Evolutionary conservation across 2,888 invertebrate species (phyloP).

Genomic region (Tachystola acroxantha): DNA sequence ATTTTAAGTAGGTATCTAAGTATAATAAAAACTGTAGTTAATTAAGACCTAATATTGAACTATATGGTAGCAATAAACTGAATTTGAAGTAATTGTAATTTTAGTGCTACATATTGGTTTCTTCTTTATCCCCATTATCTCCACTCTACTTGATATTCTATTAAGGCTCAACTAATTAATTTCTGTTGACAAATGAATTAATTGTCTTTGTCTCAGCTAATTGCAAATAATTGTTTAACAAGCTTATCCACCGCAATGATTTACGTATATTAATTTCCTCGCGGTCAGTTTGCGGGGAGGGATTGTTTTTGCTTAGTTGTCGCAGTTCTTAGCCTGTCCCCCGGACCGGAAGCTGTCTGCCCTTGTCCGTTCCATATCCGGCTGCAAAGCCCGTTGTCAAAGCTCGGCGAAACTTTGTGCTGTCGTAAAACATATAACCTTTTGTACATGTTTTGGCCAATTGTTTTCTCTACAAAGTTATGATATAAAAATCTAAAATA

Average conservation of each 20-base stretch:
- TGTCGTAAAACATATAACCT: slow-evolving; percentile 22
- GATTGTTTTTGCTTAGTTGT: slow-evolving; percentile 45
- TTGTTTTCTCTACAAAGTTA: no score
- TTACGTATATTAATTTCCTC: slow-evolving; percentile 53
- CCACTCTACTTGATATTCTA: no score
- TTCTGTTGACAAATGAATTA: no score
- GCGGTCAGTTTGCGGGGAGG: slow-evolving; percentile 17
- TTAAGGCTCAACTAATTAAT: no score
- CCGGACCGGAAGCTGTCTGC: slow-evolving; percentile 56
- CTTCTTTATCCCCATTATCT: no score
- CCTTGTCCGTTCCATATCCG: slow-evolving; percentile 68
- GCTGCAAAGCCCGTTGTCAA: slow-evolving; percentile 44
- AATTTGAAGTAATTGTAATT: no score
- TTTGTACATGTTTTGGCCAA: slow-evolving; percentile 2
- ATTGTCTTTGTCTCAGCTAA: slow-evolving; percentile 7
- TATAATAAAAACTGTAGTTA: no score
- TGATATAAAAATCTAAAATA: no score
- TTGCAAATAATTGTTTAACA: slow-evolving; percentile 21
- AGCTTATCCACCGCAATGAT: slow-evolving; percentile 44
- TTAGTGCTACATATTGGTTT: no score
- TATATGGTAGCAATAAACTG: no score
- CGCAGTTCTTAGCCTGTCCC: slow-evolving; percentile 27
- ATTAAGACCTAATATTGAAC: no score
- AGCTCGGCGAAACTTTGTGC: slow-evolving; percentile 43
- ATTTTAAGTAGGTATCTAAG: no score